Conservation (phyloP, 2,797 vertebrate species). For the Erpetoichthys calabaricus region DNA sequence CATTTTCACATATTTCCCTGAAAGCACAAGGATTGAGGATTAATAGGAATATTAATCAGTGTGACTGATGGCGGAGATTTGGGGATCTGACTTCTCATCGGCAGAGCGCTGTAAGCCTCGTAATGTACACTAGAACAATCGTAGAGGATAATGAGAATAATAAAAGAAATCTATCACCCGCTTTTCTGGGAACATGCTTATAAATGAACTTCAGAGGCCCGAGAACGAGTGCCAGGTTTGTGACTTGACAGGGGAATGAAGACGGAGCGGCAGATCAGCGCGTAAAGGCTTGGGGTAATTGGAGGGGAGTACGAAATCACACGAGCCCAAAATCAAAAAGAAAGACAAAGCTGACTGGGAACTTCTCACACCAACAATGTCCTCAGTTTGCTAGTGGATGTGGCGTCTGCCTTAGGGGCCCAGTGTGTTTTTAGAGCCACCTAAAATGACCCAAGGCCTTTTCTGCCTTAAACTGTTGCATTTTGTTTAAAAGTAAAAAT, state of each 20-base stretch:
- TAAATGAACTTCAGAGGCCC: constrained; percentile 1
- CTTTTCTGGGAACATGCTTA: constrained; percentile 1
- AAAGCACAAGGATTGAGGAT: constrained; percentile 29
- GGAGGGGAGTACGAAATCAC: no score
- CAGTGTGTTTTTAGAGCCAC: no score
- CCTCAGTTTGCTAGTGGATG: no score
- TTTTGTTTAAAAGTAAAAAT: no score
- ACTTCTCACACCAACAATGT: no score
- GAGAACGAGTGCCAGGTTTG: not conserved
- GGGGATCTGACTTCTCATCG: constrained; percentile 26
- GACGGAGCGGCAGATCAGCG: no score
- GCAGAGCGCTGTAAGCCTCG: not conserved
- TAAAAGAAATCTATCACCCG: not conserved
- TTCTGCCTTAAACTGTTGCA: no score
- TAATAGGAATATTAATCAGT: constrained; percentile 38
- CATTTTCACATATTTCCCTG: constrained; percentile 37
- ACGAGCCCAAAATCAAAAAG: no score
- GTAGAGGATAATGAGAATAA: constrained; percentile 1
- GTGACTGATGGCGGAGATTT: constrained; percentile 34
- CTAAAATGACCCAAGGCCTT: no score
- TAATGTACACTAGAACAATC: constrained; percentile 10
- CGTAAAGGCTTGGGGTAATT: no score
- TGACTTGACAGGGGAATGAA: not conserved
- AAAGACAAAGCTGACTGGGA: no score
- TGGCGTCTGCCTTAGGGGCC: no score